Conservation (phyloP, 2,888 invertebrate species). For the Podabrus alpinus region DNA sequence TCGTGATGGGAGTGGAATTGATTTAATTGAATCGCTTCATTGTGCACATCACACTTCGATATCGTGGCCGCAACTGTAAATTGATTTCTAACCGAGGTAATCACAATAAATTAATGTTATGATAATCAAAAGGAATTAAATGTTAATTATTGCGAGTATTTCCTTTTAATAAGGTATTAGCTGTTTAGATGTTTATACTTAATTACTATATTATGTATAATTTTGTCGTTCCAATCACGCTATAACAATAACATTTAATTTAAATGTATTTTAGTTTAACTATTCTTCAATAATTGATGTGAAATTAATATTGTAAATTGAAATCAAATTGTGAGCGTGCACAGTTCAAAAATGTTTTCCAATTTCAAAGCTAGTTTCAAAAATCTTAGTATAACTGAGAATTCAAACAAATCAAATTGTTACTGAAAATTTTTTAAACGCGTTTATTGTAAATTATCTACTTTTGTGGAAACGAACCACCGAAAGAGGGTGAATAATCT, state of each 20-base stretch:
- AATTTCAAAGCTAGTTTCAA: background rate
- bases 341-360: background rate
- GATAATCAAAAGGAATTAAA: background rate
- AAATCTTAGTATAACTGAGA: background rate
- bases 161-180: background rate
- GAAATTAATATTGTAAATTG: too few relatives aligned
- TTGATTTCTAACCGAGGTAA: slow-evolving; percentile 16
- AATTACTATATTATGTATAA: background rate
- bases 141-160: background rate
- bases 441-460: background rate
- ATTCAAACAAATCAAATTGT: background rate
- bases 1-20: slow-evolving; percentile 24
- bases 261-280: background rate
- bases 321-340: too few relatives aligned
- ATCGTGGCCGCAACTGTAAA: slow-evolving; percentile 19
- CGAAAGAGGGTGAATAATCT: background rate
- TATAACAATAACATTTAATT: background rate
- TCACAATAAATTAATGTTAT: slow-evolving; percentile 14
- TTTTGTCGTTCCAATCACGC: background rate
- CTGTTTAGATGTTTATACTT: background rate
- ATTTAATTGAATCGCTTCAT: slow-evolving; percentile 30
- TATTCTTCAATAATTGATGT: too few relatives aligned
- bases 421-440: background rate
- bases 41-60: slow-evolving; percentile 29
- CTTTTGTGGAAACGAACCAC: background rate